Base-by-base conservation (phyloP, 2,797 vertebrate genomes). In the Otolemur crassicaudatus region DNA sequence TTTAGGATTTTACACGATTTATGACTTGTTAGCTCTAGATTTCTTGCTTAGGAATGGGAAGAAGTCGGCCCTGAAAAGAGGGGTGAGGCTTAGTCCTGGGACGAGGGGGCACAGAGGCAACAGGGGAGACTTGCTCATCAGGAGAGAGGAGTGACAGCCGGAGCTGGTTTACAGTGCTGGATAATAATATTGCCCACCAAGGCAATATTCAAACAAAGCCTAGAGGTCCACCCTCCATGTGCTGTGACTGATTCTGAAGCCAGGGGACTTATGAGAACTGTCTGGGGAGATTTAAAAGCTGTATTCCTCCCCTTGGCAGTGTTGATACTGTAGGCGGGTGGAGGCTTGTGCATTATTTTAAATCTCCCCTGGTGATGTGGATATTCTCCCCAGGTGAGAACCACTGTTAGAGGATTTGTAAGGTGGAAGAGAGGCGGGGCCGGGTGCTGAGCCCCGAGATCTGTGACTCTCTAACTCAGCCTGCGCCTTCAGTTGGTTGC, bases 161-260 rank as follows among this genome's bases (percentile, higher is more conserved):
- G 27, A 29, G 58, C 63, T 67, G 29, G 14, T 72, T 7, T 56
- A 8, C n/a, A 12, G 0, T 22, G 23, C n/a, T 31, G 58, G 23
- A 2, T 3, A 23, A 7, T 86, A 31, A n/a, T 17, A n/a, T 17
- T 14, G 46, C 65, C 83, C 40, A 1, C 9, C 13, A 7, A 22
- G 81, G 53, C n/a, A 19, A 7, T 16, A 37, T 37, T 34, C 46
- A n/a, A 3, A 49, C 8, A 27, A 43, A 61, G 23, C 53, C 76
- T 37, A 2, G 2, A 27, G 29, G 81, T n/a, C 14, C 46, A 3
- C 2, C 5, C 4, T 65, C 29, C 31, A 0, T 5, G 11, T 5
- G 7, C 90, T 27, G 1, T 31, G 19, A 12, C 49, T 1, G 34
- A 7, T 29, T 49, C 73, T 43, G n/a, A 23, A 75, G 43, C 75